These are phyloP conservation scores for Heterocephalus glaber DNA, from an alignment of 2,113 vertebrate genomes.

Conservation along the genomic window DNA sequence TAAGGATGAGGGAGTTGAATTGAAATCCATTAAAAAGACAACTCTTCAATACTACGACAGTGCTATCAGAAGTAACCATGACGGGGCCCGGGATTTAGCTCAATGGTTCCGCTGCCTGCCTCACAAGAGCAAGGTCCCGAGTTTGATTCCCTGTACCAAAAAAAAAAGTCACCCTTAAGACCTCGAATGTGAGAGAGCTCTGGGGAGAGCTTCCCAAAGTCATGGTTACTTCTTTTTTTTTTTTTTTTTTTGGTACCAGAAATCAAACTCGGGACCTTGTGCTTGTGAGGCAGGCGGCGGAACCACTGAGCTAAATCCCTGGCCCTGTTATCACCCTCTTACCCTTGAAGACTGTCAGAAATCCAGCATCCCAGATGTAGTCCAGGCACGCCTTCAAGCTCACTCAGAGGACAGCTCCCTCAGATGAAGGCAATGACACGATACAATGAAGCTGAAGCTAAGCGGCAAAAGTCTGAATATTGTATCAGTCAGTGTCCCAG, in stretches of 20 bases:
- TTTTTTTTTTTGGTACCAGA: too few relatives aligned
- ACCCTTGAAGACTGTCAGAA: neutral
- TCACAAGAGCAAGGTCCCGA: too few relatives aligned
- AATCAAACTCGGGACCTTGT: too few relatives aligned
- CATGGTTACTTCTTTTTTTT: too few relatives aligned
- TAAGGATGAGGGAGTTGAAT: neutral
- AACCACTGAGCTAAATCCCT: too few relatives aligned
- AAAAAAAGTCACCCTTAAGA: too few relatives aligned
- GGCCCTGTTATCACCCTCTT: neutral
- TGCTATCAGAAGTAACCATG: neutral
- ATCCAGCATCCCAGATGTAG: neutral
- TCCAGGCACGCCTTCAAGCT: rapidly evolving
- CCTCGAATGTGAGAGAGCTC: too few relatives aligned
- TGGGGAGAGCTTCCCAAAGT: neutral
- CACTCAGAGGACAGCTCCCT: neutral
- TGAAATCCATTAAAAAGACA: neutral
- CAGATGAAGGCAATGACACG: neutral
- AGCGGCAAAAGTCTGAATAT: neutral
- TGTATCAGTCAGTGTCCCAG: neutral
- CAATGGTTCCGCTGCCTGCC: too few relatives aligned
- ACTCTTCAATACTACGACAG: neutral
- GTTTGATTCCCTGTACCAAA: too few relatives aligned
- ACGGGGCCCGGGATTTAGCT: too few relatives aligned
- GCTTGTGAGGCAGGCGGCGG: too few relatives aligned
- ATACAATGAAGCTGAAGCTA: neutral